Conservation (phyloP, 35 echinoderm and acorn worm species). For the Stichopus chloronotus region DNA sequence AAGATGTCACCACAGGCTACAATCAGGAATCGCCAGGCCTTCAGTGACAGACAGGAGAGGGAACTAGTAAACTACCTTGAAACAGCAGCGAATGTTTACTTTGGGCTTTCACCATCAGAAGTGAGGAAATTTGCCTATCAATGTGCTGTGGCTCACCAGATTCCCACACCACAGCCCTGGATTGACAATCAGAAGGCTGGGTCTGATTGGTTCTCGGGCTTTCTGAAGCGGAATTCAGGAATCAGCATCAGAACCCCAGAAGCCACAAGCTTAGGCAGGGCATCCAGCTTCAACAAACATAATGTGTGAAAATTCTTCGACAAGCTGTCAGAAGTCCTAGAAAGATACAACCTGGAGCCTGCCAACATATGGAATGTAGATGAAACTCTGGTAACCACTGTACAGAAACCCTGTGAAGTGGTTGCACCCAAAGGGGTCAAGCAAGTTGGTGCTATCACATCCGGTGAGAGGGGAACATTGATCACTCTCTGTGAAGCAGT, state of each 20-base stretch:
- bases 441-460: slow-evolving; percentile 54
- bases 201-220: slow-evolving; percentile 25
- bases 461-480: slow-evolving; percentile 37
- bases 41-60: neutral
- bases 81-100: slow-evolving; percentile 25
- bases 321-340: slow-evolving; percentile 46
- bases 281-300: slow-evolving; percentile 54
- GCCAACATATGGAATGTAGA: slow-evolving; percentile 62
- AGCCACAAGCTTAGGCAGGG: slow-evolving; percentile 56
- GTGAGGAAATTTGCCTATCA: slow-evolving; percentile 43
- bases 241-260: slow-evolving; percentile 54
- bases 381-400: slow-evolving; percentile 58
- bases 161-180: slow-evolving; percentile 14
- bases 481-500: slow-evolving; percentile 24
- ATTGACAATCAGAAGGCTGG: slow-evolving; percentile 12
- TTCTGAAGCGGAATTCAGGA: slow-evolving; percentile 2
- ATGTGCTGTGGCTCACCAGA: neutral
- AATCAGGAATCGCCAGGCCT: neutral
- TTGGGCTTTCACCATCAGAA: slow-evolving; percentile 27
- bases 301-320: slow-evolving; percentile 35
- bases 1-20: neutral
- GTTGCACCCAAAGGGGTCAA: slow-evolving; percentile 53
- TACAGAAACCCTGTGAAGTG: slow-evolving; percentile 50
- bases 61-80: slow-evolving; percentile 31
- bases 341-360: slow-evolving; percentile 9